phyloP scores from a whole-genome alignment of 2,113 vertebrate genomes.

The Bubalus kerabau region DNA sequence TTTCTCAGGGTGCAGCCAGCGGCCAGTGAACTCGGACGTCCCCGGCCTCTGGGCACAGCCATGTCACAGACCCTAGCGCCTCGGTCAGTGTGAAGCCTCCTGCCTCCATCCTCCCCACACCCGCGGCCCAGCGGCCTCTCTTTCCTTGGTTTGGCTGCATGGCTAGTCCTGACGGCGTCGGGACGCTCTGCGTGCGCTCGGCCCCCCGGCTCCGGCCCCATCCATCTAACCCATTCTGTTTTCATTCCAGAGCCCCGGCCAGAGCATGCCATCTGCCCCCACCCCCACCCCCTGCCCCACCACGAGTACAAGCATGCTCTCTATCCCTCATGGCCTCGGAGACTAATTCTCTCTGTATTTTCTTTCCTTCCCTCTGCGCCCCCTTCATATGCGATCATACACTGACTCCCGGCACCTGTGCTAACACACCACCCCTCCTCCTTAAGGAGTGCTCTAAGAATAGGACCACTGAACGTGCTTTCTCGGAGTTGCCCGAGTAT shows the following conservation, averaged over 20 bases:
- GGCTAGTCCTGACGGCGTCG: background rate
- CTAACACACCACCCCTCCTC: conserved; percentile 74
- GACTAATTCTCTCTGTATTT: conserved; percentile 99
- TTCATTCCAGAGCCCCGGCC: conserved; percentile 82
- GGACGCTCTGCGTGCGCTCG: conserved; percentile 42
- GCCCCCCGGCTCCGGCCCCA: background rate
- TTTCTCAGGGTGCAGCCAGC: background rate
- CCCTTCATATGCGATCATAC: conserved; percentile 85
- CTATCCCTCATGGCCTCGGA: conserved; percentile 84
- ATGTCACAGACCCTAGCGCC: background rate
- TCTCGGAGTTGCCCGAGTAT: conserved; percentile 88
- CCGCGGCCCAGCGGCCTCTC: background rate
- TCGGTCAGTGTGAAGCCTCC: background rate
- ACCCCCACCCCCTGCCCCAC: conserved; percentile 46
- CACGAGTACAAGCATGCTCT: conserved; percentile 90
- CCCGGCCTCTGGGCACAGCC: background rate
- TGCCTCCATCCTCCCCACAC: conserved; percentile 4
- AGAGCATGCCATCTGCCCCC: conserved; percentile 86
- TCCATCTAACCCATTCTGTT: conserved; percentile 48
- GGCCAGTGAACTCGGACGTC: background rate
- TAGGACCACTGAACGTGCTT: conserved; percentile 83
- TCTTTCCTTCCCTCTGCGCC: conserved; percentile 76
- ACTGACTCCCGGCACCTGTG: conserved; percentile 69
- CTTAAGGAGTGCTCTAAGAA: conserved; percentile 88
- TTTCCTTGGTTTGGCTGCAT: background rate